These are phyloP conservation scores for Oxyscelio sp. DNA, from an alignment of 2,888 invertebrate genomes.

Conservation along the genomic window DNA sequence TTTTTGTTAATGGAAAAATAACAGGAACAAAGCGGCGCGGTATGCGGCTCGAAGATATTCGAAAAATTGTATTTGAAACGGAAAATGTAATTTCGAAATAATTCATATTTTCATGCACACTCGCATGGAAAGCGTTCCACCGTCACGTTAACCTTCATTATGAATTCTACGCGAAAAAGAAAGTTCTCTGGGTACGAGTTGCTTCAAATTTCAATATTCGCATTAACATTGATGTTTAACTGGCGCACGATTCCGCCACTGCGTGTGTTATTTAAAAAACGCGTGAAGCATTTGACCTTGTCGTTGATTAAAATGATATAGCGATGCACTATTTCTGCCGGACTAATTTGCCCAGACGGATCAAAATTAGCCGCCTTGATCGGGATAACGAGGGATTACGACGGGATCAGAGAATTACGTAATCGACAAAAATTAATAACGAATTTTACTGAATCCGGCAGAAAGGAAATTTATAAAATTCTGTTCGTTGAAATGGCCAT, in stretches of 20 bases:
- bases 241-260: not conserved
- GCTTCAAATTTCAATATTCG: conserved; percentile 46
- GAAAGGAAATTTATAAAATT: conserved; percentile 31
- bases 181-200: conserved; percentile 33
- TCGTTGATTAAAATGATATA: conserved; percentile 39
- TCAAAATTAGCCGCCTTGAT: conserved; percentile 81
- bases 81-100: conserved; percentile 51
- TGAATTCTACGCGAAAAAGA: conserved; percentile 43
- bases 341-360: conserved; percentile 81
- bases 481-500: conserved; percentile 49
- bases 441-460: conserved; percentile 50
- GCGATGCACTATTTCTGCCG: conserved; percentile 19
- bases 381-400: conserved; percentile 47
- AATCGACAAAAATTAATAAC: conserved; percentile 68
- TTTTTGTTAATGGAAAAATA: conserved; percentile 64
- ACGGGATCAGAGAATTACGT: conserved; percentile 59
- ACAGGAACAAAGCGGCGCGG: conserved; percentile 43
- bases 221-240: conserved; percentile 38
- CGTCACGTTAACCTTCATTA: conserved; percentile 24
- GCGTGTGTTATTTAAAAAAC: too few relatives aligned
- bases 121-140: conserved; percentile 44
- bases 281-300: too few relatives aligned
- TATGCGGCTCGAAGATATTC: conserved; percentile 50
- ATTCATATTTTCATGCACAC: conserved; percentile 50
- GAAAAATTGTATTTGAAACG: conserved; percentile 41